Percentiles rank a stretch among this genome's conserved stretches.
phyloP scores from a whole-genome alignment of 1,140 invertebrate genomes.

The Cepaea nemoralis region DNA sequence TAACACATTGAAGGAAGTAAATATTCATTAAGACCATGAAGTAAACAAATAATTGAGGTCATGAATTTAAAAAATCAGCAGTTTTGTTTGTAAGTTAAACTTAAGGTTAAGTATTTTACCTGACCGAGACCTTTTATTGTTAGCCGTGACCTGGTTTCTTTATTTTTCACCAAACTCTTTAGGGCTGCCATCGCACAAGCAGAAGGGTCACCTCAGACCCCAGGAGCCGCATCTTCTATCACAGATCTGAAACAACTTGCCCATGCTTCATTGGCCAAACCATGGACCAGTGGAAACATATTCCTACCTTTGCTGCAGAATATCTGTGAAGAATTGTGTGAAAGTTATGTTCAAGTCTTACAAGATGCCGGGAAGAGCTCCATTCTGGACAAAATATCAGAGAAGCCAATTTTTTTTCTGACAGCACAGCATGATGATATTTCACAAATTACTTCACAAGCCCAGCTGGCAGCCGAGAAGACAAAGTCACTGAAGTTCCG shows the following conservation, averaged over 20 bases:
- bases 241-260: slow-evolving; percentile 18
- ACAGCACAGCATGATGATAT: slow-evolving; percentile 78
- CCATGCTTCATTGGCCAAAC: slow-evolving; percentile 17
- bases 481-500: background rate
- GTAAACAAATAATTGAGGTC: no score
- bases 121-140: no score
- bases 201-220: slow-evolving; percentile 5
- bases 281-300: slow-evolving; percentile 30
- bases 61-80: no score
- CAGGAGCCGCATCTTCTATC: background rate
- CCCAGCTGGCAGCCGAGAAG: background rate
- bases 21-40: no score
- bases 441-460: slow-evolving; percentile 10
- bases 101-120: no score
- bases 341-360: slow-evolving; percentile 78
- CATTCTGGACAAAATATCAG: slow-evolving; percentile 75
- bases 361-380: slow-evolving; percentile 76
- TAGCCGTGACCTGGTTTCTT: no score
- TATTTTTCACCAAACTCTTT: background rate
- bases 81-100: no score
- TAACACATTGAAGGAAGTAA: no score
- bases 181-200: slow-evolving; percentile 28
- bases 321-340: slow-evolving; percentile 77
- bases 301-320: slow-evolving; percentile 49
- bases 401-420: slow-evolving; percentile 78